A percentile compares a stretch with the other conserved stretches of the same genome.
These are phyloP conservation scores for Astropecten irregularis DNA, from an alignment of 53 echinoderm and acorn worm genomes.

Conservation along the genomic window DNA sequence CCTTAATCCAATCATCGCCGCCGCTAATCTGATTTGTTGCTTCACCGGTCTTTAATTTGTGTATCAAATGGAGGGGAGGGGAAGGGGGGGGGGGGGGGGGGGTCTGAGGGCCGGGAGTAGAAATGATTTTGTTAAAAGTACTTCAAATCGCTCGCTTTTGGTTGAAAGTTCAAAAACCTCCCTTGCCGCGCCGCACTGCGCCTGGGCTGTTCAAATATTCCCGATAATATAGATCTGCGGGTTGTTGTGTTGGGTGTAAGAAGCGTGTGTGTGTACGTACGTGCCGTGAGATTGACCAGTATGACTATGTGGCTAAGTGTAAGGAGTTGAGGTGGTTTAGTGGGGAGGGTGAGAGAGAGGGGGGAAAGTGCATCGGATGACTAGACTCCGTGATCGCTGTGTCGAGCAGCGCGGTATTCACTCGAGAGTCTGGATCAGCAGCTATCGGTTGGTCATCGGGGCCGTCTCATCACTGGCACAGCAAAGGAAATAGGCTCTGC, in stretches of 20 bases:
- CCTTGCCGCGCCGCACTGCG: too few species aligned
- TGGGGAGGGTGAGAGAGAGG: neutral
- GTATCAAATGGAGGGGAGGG: constrained; percentile 28
- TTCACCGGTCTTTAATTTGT: constrained; percentile 61
- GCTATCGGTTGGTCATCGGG: too few species aligned
- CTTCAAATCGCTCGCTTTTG: constrained; percentile 25
- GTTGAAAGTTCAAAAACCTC: constrained; percentile 14
- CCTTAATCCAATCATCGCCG: constrained; percentile 40
- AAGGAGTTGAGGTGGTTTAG: too few species aligned
- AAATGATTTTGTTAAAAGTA: constrained; percentile 50
- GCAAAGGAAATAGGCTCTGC: too few species aligned
- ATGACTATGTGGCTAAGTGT: neutral
- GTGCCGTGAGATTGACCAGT: neutral
- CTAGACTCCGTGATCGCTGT: neutral
- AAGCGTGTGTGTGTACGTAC: neutral
- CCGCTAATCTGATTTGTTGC: constrained; percentile 37
- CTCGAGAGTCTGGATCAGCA: neutral
- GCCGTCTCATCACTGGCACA: too few species aligned
- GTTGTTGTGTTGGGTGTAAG: neutral
- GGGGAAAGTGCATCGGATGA: constrained; percentile 23
- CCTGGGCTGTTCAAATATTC: neutral
- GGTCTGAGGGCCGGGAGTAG: neutral
- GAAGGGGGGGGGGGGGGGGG: neutral
- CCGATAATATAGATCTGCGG: too few species aligned
- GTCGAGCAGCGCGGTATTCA: constrained; percentile 10